A percentile compares a stretch with the other conserved stretches of the same genome.
Evolutionary conservation across 2,888 invertebrate species (phyloP).

Genomic region (Romanomermis culicivorax): DNA sequence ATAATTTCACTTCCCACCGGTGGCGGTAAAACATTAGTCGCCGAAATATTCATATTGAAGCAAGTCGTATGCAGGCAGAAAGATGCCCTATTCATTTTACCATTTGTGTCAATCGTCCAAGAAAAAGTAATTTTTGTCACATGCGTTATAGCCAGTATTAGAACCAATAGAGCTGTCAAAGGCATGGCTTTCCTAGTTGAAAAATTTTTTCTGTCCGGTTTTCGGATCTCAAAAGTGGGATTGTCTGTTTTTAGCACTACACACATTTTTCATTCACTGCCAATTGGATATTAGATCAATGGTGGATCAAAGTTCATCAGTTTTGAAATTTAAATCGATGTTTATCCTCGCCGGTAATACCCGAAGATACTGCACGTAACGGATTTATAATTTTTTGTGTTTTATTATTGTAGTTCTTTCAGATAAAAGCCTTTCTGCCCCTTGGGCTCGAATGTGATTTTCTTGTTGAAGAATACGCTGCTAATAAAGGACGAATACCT

Average conservation of each 20-base stretch:
- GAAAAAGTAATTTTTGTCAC: slow-evolving; percentile 50
- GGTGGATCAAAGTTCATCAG: too few species aligned
- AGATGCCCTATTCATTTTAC: slow-evolving; percentile 69
- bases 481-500: slow-evolving; percentile 58
- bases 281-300: too few species aligned
- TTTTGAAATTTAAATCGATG: too few species aligned
- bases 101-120: slow-evolving; percentile 86
- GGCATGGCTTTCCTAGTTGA: too few species aligned
- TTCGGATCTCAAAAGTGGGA: too few species aligned
- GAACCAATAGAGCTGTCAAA: slow-evolving; percentile 9
- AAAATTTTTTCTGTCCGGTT: too few species aligned
- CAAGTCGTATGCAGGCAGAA: slow-evolving; percentile 56
- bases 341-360: too few species aligned
- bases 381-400: too few species aligned
- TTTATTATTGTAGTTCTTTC: too few species aligned
- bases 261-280: too few species aligned
- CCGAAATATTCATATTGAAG: slow-evolving; percentile 71
- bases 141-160: neutral
- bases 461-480: slow-evolving; percentile 81
- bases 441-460: slow-evolving; percentile 58
- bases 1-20: slow-evolving; percentile 84
- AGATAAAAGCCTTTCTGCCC: slow-evolving; percentile 61
- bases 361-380: too few species aligned
- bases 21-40: slow-evolving; percentile 88
- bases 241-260: too few species aligned